Percentiles rank a stretch among this genome's conserved stretches.
Evolutionary conservation across 2,113 vertebrate genomes (phyloP).

Genomic region (Pithys albifrons): DNA sequence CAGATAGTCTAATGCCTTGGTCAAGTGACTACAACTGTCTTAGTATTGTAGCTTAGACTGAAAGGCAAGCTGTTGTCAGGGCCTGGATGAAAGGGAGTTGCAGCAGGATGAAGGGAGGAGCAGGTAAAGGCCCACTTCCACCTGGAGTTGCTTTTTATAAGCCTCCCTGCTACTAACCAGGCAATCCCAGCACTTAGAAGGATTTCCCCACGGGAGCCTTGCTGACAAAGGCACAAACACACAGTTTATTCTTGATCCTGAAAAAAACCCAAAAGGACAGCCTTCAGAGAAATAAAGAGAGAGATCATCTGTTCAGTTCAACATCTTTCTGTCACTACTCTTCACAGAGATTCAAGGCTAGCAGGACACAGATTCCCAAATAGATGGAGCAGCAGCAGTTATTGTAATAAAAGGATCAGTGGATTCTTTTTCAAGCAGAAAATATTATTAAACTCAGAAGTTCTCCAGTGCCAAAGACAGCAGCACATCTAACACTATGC

Average conservation of each 20-base stretch:
- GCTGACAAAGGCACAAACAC: conserved; percentile 1
- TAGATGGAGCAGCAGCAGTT: not conserved
- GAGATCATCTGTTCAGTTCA: not conserved
- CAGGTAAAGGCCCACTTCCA: conserved; percentile 49
- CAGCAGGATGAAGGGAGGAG: not conserved
- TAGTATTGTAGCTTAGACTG: not conserved
- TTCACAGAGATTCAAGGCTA: not conserved
- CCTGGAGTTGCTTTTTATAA: conserved; percentile 7
- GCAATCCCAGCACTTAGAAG: not conserved
- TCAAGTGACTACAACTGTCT: not conserved
- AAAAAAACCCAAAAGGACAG: not conserved
- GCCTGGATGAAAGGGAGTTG: not conserved
- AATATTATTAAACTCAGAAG: not conserved
- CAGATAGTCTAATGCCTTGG: not conserved
- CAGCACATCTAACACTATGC: not conserved
- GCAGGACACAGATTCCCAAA: not conserved
- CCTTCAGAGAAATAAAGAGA: not conserved
- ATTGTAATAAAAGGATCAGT: not conserved
- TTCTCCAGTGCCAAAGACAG: not conserved
- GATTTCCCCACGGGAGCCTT: not conserved
- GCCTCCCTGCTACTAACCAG: not conserved
- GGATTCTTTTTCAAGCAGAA: conserved; percentile 8
- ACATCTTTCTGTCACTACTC: not conserved
- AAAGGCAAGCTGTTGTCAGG: not conserved
- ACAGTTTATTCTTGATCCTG: not conserved